Percentiles rank a stretch among this genome's conserved stretches.
These are phyloP conservation scores for Meriones psammophilus DNA, from an alignment of 2,797 vertebrate species.

Conservation along the genomic window DNA sequence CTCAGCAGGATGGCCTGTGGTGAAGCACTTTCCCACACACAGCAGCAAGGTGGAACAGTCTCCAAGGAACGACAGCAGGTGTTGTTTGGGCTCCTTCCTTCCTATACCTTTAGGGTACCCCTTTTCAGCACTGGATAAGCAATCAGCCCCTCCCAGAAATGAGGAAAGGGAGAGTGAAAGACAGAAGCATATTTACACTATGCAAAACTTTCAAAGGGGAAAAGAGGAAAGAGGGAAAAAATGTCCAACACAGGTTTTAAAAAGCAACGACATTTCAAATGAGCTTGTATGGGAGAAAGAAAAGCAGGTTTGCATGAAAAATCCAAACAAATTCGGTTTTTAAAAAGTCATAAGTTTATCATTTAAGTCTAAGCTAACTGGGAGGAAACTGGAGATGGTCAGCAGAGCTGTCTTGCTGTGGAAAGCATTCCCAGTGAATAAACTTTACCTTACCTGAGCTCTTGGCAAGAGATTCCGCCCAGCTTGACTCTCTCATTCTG, in stretches of 20 bases:
- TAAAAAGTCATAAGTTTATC: conserved; percentile 73
- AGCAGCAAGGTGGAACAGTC: conserved; percentile 83
- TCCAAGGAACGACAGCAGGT: conserved; percentile 87
- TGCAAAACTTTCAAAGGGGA: conserved; percentile 40
- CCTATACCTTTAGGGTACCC: conserved; percentile 84
- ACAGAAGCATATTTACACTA: conserved; percentile 79
- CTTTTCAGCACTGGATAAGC: conserved; percentile 84
- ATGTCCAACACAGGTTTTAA: conserved; percentile 79
- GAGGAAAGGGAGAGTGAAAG: conserved; percentile 83
- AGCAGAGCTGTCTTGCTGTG: conserved; percentile 86
- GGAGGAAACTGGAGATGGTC: conserved; percentile 79
- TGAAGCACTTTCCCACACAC: conserved; percentile 84
- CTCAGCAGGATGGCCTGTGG: conserved; percentile 85
- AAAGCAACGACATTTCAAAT: conserved; percentile 86
- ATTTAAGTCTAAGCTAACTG: conserved; percentile 83
- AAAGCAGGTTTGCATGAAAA: conserved; percentile 77
- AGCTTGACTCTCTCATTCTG: conserved; percentile 92
- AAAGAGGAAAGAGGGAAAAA: conserved; percentile 88
- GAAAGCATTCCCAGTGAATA: conserved; percentile 92
- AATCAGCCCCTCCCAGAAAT: conserved; percentile 82
- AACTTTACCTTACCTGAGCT: conserved; percentile 95
- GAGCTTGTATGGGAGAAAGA: conserved; percentile 78
- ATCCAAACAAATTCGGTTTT: conserved; percentile 77
- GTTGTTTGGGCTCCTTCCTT: conserved; percentile 87
- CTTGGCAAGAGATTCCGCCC: conserved; percentile 92